Percentiles rank a stretch among this genome's conserved stretches.
Evolutionary conservation across 2,797 vertebrate species (phyloP).

Genomic region (Bovichtus diacanthus): DNA sequence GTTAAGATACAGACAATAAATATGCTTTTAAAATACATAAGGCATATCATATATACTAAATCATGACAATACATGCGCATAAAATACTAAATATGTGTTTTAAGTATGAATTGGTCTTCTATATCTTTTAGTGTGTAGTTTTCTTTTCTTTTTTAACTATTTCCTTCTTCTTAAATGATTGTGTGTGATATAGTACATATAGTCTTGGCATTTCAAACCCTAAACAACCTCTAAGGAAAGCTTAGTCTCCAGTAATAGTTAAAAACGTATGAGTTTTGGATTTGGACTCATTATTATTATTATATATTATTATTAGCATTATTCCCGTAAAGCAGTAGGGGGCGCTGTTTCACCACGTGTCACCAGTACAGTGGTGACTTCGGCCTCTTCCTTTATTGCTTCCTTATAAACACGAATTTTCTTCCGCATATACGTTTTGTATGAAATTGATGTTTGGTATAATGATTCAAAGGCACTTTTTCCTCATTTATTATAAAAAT

Average conservation of each 20-base stretch:
- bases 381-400: neutral
- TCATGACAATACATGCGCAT: neutral
- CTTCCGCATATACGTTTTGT: accelerated
- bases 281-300: too few species aligned
- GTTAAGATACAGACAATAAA: neutral
- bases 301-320: too few species aligned
- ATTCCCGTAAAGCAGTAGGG: neutral
- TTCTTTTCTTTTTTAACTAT: too few species aligned
- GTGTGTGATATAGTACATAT: too few species aligned
- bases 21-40: neutral
- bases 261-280: neutral
- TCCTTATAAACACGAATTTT: neutral
- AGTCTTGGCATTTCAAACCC: neutral
- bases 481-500: too few species aligned
- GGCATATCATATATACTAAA: too few species aligned
- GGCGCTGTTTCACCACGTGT: conserved; percentile 20
- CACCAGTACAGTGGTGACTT: accelerated
- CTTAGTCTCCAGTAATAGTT: neutral
- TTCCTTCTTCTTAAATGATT: too few species aligned
- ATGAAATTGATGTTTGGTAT: too few species aligned
- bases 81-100: too few species aligned
- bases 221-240: neutral
- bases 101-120: too few species aligned
- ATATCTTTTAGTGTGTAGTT: too few species aligned
- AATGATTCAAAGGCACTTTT: too few species aligned